A percentile compares a stretch with the other conserved stretches of the same genome.
Conservation (phyloP, 2,113 vertebrate genomes). For the Anolis sagrei region DNA sequence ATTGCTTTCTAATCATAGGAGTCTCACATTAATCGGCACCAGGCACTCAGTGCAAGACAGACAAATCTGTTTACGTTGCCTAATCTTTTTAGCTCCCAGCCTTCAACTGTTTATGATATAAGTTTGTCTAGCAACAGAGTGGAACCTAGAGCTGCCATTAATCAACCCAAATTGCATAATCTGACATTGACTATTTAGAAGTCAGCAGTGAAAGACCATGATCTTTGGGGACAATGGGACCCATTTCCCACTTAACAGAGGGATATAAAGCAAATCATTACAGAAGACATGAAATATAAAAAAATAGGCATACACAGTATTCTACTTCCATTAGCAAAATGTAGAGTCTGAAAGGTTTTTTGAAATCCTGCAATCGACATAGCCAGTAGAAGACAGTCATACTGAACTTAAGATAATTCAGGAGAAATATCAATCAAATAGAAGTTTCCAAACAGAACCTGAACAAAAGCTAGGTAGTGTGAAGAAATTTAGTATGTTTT, state of each 20-base stretch:
- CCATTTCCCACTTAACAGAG: background rate
- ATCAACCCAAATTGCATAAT: background rate
- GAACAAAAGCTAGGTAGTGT: background rate
- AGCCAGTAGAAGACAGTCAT: background rate
- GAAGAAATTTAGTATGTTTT: background rate
- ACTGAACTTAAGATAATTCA: background rate
- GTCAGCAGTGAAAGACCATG: no score
- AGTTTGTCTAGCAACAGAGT: background rate
- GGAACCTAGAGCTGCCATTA: background rate
- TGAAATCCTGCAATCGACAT: background rate
- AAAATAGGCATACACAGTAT: background rate
- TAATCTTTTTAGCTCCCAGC: background rate
- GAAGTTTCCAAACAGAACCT: background rate
- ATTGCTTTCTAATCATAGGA: no score
- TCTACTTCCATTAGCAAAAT: background rate
- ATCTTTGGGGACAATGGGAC: no score
- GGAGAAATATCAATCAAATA: accelerated
- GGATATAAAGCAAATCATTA: background rate
- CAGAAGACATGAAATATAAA: background rate
- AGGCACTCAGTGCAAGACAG: background rate
- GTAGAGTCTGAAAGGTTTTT: background rate
- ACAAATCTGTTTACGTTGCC: background rate
- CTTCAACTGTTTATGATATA: background rate
- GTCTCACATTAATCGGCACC: no score
- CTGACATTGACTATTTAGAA: background rate